Evolutionary conservation across 2,797 vertebrate species (phyloP).

Genomic region (Cyclura pinguis): DNA sequence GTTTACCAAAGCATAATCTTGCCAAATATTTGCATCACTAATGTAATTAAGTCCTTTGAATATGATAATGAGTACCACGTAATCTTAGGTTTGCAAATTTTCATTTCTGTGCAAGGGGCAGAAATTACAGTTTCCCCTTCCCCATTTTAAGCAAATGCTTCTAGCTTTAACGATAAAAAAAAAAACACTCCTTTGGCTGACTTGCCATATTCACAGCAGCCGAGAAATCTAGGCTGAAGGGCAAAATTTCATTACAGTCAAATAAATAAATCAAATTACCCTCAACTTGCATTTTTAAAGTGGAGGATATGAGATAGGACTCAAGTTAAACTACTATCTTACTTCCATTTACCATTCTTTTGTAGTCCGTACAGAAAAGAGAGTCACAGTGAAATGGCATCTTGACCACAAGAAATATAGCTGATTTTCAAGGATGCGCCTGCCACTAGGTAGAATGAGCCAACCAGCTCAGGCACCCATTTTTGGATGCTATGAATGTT

Average conservation of each 20-base stretch:
- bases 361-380: not conserved
- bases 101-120: conserved; percentile 56
- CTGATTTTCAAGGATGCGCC: not conserved
- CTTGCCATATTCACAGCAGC: conserved; percentile 51
- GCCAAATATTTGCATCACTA: conserved; percentile 79
- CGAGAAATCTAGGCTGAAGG: conserved; percentile 53
- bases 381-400: not conserved
- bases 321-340: conserved; percentile 39
- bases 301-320: conserved; percentile 17
- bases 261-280: conserved; percentile 42
- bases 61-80: conserved; percentile 69
- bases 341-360: not conserved
- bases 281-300: conserved; percentile 51
- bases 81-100: conserved; percentile 76
- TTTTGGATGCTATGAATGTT: not conserved
- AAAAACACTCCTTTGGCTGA: conserved; percentile 59
- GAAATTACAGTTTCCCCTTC: conserved; percentile 54
- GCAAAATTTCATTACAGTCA: conserved; percentile 58
- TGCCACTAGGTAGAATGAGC: not conserved
- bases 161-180: conserved; percentile 52
- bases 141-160: conserved; percentile 56
- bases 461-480: not conserved
- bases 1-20: conserved; percentile 77
- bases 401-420: not conserved
- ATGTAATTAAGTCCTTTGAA: conserved; percentile 79